A percentile compares a stretch with the other conserved stretches of the same genome.
These are phyloP conservation scores for Fopius arisanus DNA, from an alignment of 1,140 invertebrate species.

Conservation along the genomic window DNA sequence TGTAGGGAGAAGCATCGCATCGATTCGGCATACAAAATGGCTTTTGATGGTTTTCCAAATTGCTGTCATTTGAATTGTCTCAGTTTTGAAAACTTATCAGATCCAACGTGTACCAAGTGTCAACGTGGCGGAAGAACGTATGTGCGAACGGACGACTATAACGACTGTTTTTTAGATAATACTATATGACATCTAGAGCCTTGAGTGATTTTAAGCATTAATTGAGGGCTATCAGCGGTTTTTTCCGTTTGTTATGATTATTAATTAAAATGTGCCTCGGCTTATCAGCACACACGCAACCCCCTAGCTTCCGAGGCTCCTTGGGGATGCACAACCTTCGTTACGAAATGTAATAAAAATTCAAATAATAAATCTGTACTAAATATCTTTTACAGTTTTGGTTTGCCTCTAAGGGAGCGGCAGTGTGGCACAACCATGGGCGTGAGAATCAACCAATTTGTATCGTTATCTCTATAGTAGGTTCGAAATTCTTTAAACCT, in stretches of 20 bases:
- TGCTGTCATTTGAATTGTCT: background rate
- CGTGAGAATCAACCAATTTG: constrained; percentile 51
- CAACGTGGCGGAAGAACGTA: constrained; percentile 22
- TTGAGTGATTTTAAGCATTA: background rate
- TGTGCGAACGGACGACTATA: constrained; percentile 22
- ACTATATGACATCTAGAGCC: constrained; percentile 16
- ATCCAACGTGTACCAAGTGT: background rate
- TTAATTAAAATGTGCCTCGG: background rate
- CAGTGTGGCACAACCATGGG: constrained; percentile 57
- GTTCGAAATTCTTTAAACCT: background rate
- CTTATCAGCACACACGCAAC: background rate
- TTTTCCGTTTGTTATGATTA: background rate
- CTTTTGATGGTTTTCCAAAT: background rate
- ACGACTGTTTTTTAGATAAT: constrained; percentile 5
- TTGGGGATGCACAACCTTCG: constrained; percentile 58
- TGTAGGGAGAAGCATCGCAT: constrained; percentile 6
- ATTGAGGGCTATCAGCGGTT: background rate
- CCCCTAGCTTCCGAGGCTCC: constrained; percentile 7
- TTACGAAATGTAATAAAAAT: constrained; percentile 50
- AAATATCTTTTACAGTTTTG: background rate
- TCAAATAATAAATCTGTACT: too few species aligned
- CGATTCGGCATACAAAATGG: constrained; percentile 4
- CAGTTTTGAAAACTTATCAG: background rate
- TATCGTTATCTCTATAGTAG: background rate
- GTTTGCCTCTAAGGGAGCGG: constrained; percentile 42